Evolutionary conservation across 1,140 invertebrate species (phyloP), one percentile per base, ranked within the genome.

Genomic region (Diabrotica undecimpunctata): DNA sequence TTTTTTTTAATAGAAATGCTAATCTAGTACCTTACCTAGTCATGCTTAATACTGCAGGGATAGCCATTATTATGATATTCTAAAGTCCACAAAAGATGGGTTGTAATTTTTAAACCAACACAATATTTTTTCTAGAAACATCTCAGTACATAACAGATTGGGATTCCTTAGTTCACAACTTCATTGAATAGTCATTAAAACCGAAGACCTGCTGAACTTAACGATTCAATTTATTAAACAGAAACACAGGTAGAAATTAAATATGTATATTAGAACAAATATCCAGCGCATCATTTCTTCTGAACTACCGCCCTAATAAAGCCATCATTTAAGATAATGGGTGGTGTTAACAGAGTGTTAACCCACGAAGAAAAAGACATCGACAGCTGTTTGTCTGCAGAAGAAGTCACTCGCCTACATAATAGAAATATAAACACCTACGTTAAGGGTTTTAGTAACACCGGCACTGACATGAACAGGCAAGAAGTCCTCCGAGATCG

Each of bases 371-470:
- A 36, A 38, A 62, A 62, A 62, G 51, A 62, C 61, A 62, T 62
- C 61, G 51, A 62, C 61, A 62, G 61, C 52, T 62, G 61, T 62
- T 62, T 54, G 61, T 62, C 61, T 62, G 61, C 61, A 62, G 61
- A 62, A 62, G 61, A 41, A 62, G 61, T 52, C 39, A 50, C 35
- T 62, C 61, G 61, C 61, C 61, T 62, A 62, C 61, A 62, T 62
- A 62, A 62, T 62, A 62, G 61, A 62, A 62, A 62, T 62, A 55
- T 62, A 62, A 62, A 62, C 61, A 62, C 61, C 61, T 41, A 62
- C 61, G 41, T 46, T 46, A 62, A 62, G 61, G 61, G 53, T 54
- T 62, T 54, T 14, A 62, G 9, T 62, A 11, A 46, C 51, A 62
- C 38, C 39, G 39, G 39, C 58, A 39, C 61, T 62, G 52, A 54